Evolutionary conservation across 2,797 vertebrate species (phyloP), one percentile per base, ranked within the genome.

Genomic region (Macrochelys suwanniensis): DNA sequence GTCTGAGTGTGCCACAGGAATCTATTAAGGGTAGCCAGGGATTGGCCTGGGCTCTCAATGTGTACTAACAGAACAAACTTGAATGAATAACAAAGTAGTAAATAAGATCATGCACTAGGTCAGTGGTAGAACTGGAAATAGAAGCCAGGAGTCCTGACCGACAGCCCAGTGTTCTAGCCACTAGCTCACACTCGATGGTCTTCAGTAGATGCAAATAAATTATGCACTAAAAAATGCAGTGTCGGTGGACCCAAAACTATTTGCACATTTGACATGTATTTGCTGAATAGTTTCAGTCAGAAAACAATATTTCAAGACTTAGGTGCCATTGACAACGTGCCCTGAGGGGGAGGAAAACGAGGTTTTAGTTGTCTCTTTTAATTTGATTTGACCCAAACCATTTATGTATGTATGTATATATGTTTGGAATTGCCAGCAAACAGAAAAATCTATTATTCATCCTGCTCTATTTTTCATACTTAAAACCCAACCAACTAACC

Each of bases 21-120:
- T 0, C 0, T 6, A 2, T 6, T 37, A 21, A 0, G 79, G 82
- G 59, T 31, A 45, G 19, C 4, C 0, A 0, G 3, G 80, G 12
- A 49, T 42, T 49, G 49, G 7, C 65, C 2, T 13, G 45, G 82
- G 16, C 23, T 68, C 89, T n/a, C 4, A 17, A 7, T 25, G 81
- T 76, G 86, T 31, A 0, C 0, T 4, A 1, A 0, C 4, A 11
- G 53, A 7, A 26, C n/a, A 13, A 23, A 4, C 28, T 45, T 33
- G 42, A 37, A 4, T 31, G 80, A n/a, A 12, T 0, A 0, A 4
- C 11, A 61, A 61, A 61, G 59, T 33, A 7, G 6, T 61, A 8
- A 61, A 33, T 61, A 33, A 61, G 15, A 8, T 37, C 59, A 17
- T 4, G 85, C 31, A 49, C 3, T 2, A 49, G 42, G 26, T 1